A percentile compares a stretch with the other conserved stretches of the same genome.
Evolutionary conservation across 2,888 invertebrate species (phyloP).

Genomic region (Drosophila basisetae): DNA sequence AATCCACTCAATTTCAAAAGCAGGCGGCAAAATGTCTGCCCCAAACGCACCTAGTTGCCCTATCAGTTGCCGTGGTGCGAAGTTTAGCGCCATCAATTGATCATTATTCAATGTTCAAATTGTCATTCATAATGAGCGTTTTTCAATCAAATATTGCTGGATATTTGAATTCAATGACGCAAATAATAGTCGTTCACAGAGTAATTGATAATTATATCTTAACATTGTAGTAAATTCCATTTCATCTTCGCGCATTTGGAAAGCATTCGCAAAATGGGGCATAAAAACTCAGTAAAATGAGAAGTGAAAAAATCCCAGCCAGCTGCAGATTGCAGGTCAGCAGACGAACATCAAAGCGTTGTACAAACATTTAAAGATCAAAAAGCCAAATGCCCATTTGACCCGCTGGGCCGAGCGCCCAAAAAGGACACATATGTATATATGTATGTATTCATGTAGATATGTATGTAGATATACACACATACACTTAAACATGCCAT

Average conservation of each 20-base stretch:
- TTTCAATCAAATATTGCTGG: slow-evolving; percentile 2
- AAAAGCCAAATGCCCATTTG: slow-evolving; percentile 77
- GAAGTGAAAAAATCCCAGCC: slow-evolving; percentile 18
- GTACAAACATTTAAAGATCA: slow-evolving; percentile 80
- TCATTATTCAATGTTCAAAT: slow-evolving; percentile 59
- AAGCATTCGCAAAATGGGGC: slow-evolving; percentile 20
- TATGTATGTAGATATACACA: slow-evolving; percentile 15
- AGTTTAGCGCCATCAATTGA: slow-evolving; percentile 61
- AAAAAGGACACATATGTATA: slow-evolving; percentile 38
- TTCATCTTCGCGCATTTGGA: neutral
- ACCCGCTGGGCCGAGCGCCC: slow-evolving; percentile 59
- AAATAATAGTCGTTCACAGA: neutral
- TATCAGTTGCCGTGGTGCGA: slow-evolving; percentile 30
- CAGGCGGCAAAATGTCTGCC: slow-evolving; percentile 9
- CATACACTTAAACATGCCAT: slow-evolving; percentile 20
- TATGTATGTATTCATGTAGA: neutral
- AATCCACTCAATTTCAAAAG: slow-evolving; percentile 65
- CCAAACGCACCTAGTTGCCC: neutral
- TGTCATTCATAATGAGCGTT: neutral
- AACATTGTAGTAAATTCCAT: slow-evolving; percentile 6
- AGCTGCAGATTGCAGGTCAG: slow-evolving; percentile 62
- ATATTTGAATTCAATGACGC: neutral
- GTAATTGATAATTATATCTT: neutral
- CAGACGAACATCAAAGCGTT: slow-evolving; percentile 72
- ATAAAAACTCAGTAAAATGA: slow-evolving; percentile 29